phyloP scores from a whole-genome alignment of 2,888 invertebrate genomes.

The Agrypnus murinus region DNA sequence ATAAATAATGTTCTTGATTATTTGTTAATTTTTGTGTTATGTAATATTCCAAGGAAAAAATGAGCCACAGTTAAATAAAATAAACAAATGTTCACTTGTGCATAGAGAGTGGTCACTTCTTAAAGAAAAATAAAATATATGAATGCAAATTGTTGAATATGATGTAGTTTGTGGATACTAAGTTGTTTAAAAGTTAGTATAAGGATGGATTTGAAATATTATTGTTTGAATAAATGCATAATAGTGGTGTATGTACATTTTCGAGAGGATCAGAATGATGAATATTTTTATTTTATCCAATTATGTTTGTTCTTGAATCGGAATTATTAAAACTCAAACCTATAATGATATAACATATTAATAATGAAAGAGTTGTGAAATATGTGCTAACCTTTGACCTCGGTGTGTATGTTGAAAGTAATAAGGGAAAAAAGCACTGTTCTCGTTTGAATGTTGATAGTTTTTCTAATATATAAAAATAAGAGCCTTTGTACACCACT shows the following conservation, averaged over 20 bases:
- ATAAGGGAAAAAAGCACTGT: slow-evolving; percentile 17
- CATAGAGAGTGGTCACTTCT: slow-evolving; percentile 51
- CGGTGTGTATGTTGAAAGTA: slow-evolving; percentile 6
- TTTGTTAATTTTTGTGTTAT: slow-evolving; percentile 17
- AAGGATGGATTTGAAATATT: slow-evolving; percentile 50
- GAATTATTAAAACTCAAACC: not conserved
- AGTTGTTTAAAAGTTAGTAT: slow-evolving; percentile 54
- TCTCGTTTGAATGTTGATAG: slow-evolving; percentile 40
- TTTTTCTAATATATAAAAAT: slow-evolving; percentile 36
- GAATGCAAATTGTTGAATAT: slow-evolving; percentile 60
- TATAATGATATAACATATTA: not conserved
- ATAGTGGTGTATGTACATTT: slow-evolving; percentile 33
- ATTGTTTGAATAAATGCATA: slow-evolving; percentile 46
- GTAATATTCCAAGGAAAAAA: slow-evolving; percentile 27
- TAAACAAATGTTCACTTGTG: slow-evolving; percentile 54
- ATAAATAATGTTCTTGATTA: slow-evolving; percentile 8
- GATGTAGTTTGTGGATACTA: slow-evolving; percentile 48
- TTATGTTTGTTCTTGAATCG: not conserved
- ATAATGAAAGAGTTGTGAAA: not conserved
- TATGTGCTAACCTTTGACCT: slow-evolving; percentile 29
- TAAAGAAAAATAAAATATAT: slow-evolving; percentile 41
- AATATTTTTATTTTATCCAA: not conserved
- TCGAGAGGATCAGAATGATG: slow-evolving; percentile 23
- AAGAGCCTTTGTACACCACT: slow-evolving; percentile 50
- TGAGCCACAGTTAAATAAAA: slow-evolving; percentile 37